Conservation (phyloP, 2,888 invertebrate genomes). For the Amiota communis region DNA sequence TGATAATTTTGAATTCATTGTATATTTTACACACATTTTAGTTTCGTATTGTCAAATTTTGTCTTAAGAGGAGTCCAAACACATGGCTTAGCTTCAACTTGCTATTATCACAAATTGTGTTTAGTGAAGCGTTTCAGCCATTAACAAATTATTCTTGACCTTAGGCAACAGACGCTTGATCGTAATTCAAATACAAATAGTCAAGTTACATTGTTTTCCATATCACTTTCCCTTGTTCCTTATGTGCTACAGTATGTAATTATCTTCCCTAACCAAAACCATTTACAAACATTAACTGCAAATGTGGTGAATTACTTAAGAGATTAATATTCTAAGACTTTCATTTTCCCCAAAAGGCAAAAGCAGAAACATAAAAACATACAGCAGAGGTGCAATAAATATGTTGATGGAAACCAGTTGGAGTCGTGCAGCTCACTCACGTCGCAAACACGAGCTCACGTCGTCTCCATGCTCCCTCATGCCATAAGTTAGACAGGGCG, state of each 20-base stretch:
- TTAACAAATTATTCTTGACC: conserved; percentile 51
- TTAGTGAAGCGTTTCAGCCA: background rate
- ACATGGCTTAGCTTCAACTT: too few relatives aligned
- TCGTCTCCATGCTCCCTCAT: background rate
- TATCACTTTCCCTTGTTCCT: too few relatives aligned
- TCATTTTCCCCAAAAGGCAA: conserved; percentile 37
- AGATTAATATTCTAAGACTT: conserved; percentile 60
- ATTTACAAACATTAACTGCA: conserved; percentile 68
- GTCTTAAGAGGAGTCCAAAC: too few relatives aligned
- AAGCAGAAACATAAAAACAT: conserved; percentile 36
- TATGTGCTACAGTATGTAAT: too few relatives aligned
- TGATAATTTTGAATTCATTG: too few relatives aligned
- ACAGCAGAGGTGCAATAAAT: conserved; percentile 37
- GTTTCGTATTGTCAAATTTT: too few relatives aligned
- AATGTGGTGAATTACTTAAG: conserved; percentile 67
- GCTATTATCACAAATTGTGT: too few relatives aligned
- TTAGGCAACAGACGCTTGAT: conserved; percentile 40
- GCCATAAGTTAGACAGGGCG: background rate
- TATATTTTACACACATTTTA: too few relatives aligned
- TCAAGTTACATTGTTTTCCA: too few relatives aligned
- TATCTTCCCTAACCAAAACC: conserved; percentile 41
- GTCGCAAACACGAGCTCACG: background rate
- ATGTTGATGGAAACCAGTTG: background rate
- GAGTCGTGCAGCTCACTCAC: background rate
- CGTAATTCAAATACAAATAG: conserved; percentile 43